These are phyloP conservation scores for Eupithecia vulgata DNA, from an alignment of 2,888 invertebrate genomes.

Conservation along the genomic window DNA sequence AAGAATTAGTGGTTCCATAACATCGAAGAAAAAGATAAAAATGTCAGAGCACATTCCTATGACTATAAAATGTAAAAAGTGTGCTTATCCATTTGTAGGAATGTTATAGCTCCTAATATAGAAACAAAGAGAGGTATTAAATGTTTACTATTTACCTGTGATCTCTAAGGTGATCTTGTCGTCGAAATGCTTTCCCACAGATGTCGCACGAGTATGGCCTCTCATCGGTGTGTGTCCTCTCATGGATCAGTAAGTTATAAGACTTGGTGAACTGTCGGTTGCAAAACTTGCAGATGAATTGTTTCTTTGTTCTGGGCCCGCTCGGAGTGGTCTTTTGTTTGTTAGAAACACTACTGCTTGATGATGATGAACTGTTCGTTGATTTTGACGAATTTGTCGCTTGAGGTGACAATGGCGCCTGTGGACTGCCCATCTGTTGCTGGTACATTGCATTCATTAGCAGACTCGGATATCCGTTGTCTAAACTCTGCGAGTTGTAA, in stretches of 20 bases:
- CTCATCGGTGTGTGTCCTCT: constrained; percentile 98
- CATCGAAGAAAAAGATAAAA: constrained; percentile 41
- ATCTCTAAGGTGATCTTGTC: constrained; percentile 97
- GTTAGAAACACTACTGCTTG: constrained; percentile 76
- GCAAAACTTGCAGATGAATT: constrained; percentile 99
- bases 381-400: constrained; percentile 77
- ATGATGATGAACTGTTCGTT: constrained; percentile 76
- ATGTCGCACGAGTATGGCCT: constrained; percentile 98
- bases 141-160: constrained; percentile 88
- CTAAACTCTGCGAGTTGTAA: constrained; percentile 83
- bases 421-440: constrained; percentile 81
- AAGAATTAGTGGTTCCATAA: constrained; percentile 45
- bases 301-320: constrained; percentile 96
- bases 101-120: constrained; percentile 11
- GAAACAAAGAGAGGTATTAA: constrained; percentile 35
- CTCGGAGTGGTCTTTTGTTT: constrained; percentile 79
- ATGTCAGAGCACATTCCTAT: constrained; percentile 40
- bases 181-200: constrained; percentile 98
- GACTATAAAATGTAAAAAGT: constrained; percentile 29
- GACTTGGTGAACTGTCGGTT: constrained; percentile 98
- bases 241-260: constrained; percentile 98
- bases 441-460: constrained; percentile 88
- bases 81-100: constrained; percentile 1
- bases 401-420: constrained; percentile 75
- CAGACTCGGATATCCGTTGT: constrained; percentile 88